These are phyloP conservation scores for Notospermus geniculatus DNA, from an alignment of 1,140 invertebrate species.

Conservation along the genomic window DNA sequence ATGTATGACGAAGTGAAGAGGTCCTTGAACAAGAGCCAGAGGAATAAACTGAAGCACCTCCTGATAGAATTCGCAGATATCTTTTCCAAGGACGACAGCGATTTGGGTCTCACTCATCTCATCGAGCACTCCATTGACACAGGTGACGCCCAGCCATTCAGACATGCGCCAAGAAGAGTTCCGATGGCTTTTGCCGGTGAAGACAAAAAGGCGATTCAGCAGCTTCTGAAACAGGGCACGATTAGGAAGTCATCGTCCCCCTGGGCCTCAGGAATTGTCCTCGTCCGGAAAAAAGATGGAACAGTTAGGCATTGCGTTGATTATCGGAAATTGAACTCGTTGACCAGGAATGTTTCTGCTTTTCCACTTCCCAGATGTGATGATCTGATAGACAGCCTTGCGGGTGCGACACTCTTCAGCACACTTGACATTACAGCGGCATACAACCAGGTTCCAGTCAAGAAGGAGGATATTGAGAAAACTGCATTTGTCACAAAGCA, in stretches of 20 bases:
- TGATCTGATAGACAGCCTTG: constrained; percentile 51
- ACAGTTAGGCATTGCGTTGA: constrained; percentile 49
- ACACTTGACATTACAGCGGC: constrained; percentile 46
- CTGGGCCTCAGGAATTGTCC: constrained; percentile 5
- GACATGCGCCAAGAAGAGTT: background rate
- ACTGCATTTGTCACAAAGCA: constrained; percentile 23
- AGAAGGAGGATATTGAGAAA: constrained; percentile 33
- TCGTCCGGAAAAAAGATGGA: constrained; percentile 11
- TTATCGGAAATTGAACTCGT: constrained; percentile 55
- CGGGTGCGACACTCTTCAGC: constrained; percentile 47
- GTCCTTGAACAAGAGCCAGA: too few species aligned
- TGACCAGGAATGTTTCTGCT: constrained; percentile 11
- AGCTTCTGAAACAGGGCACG: background rate
- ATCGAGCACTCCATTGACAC: constrained; percentile 15
- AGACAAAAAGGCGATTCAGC: too few species aligned
- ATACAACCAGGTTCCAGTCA: constrained; percentile 45
- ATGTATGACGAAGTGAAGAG: too few species aligned
- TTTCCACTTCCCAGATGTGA: constrained; percentile 59
- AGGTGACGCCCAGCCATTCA: constrained; percentile 8
- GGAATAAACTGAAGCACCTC: background rate
- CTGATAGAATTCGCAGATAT: constrained; percentile 5
- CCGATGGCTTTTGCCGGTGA: too few species aligned
- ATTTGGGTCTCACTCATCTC: constrained; percentile 11
- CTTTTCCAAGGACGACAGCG: constrained; percentile 9
- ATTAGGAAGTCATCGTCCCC: background rate